These are phyloP conservation scores for Hemicordylus capensis DNA, from an alignment of 2,113 vertebrate genomes.

Conservation along the genomic window DNA sequence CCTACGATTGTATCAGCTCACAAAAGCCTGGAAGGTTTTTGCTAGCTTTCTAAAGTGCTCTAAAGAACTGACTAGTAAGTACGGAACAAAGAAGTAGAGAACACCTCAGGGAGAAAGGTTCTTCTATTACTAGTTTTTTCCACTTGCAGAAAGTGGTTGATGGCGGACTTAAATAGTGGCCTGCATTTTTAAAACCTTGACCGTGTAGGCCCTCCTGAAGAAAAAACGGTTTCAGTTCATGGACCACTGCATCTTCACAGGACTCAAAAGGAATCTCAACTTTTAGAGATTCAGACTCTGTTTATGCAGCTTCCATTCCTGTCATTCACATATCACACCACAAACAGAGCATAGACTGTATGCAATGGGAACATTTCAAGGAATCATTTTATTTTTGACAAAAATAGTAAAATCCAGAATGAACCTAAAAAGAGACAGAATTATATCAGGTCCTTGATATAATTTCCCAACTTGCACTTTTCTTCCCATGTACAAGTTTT, in stretches of 20 bases:
- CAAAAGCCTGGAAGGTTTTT: neutral
- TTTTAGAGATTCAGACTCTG: neutral
- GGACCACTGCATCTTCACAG: constrained; percentile 11
- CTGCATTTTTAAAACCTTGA: neutral
- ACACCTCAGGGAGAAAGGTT: neutral
- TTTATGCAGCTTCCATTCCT: constrained; percentile 8
- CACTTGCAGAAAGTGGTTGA: neutral
- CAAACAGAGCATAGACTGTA: constrained; percentile 4
- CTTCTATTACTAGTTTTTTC: neutral
- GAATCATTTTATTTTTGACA: neutral
- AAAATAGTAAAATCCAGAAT: neutral
- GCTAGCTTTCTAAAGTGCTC: neutral
- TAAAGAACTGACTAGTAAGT: neutral
- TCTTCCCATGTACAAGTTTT: neutral
- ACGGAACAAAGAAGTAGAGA: neutral
- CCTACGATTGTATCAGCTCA: no score
- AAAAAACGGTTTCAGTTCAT: constrained; percentile 3
- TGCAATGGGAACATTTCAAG: neutral
- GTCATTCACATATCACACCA: constrained; percentile 18
- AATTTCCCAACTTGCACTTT: neutral
- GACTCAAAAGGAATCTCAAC: neutral
- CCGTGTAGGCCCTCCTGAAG: neutral
- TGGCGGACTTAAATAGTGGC: neutral
- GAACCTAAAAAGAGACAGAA: neutral
- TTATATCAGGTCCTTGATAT: neutral